A percentile compares a stretch with the other conserved stretches of the same genome.
These are phyloP conservation scores for Silurus glanis DNA, from an alignment of 2,113 vertebrate genomes.

Conservation along the genomic window DNA sequence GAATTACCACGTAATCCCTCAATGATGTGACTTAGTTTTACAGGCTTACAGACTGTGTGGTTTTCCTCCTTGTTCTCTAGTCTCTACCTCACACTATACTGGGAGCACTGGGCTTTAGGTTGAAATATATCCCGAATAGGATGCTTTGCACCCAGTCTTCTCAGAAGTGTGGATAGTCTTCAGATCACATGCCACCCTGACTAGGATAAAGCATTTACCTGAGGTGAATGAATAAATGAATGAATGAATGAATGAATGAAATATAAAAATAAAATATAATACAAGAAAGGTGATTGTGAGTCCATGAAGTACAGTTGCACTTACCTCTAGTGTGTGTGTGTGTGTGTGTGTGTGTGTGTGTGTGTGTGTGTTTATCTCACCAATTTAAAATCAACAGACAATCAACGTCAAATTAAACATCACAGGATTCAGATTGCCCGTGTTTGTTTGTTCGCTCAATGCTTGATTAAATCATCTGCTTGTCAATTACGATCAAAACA, in stretches of 20 bases:
- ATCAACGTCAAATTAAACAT: constrained; percentile 86
- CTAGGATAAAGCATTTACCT: not conserved
- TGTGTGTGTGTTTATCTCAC: constrained; percentile 60
- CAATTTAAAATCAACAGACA: constrained; percentile 73
- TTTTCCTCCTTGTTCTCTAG: not conserved
- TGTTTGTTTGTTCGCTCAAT: constrained; percentile 68
- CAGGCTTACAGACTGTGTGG: not conserved
- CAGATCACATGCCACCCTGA: not conserved
- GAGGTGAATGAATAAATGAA: not conserved
- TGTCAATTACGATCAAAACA: constrained; percentile 92
- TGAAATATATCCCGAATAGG: not conserved
- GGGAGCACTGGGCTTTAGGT: not conserved
- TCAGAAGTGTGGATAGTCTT: not conserved
- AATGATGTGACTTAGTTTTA: not conserved
- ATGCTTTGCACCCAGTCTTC: not conserved
- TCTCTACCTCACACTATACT: not conserved
- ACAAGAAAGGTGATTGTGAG: not conserved
- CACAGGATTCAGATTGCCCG: constrained; percentile 16
- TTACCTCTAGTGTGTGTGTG: not conserved
- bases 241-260: not conserved
- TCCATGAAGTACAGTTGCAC: not conserved
- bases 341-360: no score
- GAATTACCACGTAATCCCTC: not conserved
- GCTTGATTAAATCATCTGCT: constrained; percentile 81
- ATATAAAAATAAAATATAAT: no score